phyloP scores from a whole-genome alignment of 2,888 invertebrate species.

The Mesoligia furuncula region DNA sequence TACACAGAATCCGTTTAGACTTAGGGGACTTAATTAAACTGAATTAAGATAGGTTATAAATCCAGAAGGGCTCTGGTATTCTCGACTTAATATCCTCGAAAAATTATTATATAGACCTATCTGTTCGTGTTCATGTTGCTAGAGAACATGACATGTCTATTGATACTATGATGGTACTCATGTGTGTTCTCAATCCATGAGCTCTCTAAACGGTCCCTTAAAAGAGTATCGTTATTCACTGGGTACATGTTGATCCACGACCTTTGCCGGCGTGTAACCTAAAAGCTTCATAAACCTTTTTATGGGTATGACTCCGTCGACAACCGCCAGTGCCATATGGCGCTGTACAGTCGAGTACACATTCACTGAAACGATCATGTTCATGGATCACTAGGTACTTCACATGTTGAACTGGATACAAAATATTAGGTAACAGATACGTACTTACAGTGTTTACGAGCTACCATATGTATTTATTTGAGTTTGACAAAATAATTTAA shows the following conservation, averaged over 20 bases:
- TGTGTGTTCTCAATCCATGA: constrained; percentile 34
- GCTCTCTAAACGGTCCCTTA: constrained; percentile 56
- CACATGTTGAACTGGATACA: constrained; percentile 30
- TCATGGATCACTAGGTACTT: constrained; percentile 51
- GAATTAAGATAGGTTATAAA: constrained; percentile 11
- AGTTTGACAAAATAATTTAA: background rate
- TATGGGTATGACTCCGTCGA: constrained; percentile 85
- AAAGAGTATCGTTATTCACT: constrained; percentile 56
- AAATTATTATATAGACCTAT: constrained; percentile 16
- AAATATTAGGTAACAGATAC: constrained; percentile 20
- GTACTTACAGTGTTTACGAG: constrained; percentile 4
- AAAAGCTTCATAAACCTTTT: constrained; percentile 84
- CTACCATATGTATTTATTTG: background rate
- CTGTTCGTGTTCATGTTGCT: constrained; percentile 19
- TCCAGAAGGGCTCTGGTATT: background rate
- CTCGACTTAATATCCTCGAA: constrained; percentile 19
- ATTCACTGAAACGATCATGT: constrained; percentile 53
- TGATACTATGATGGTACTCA: constrained; percentile 12
- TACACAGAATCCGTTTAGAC: constrained; percentile 6
- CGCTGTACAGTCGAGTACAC: constrained; percentile 77
- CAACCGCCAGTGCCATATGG: constrained; percentile 85
- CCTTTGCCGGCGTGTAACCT: constrained; percentile 77
- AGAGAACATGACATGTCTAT: constrained; percentile 21
- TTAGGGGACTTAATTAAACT: constrained; percentile 11
- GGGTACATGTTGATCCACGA: constrained; percentile 62